phyloP scores from a whole-genome alignment of 92 coral and sea anemone genomes.

The Siderastrea siderea region DNA sequence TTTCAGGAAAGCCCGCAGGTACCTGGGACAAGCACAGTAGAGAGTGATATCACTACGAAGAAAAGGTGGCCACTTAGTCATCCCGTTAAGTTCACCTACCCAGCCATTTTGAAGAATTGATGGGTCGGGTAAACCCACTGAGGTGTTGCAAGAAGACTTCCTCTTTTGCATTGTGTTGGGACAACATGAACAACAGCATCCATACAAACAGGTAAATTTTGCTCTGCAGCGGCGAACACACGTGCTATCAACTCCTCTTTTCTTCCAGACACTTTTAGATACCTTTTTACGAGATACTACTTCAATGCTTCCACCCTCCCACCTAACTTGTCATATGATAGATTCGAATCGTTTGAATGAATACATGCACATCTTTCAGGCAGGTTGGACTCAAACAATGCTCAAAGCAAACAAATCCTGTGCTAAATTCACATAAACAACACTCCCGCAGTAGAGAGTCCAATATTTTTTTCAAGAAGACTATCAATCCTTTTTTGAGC shows the following conservation, averaged over 20 bases:
- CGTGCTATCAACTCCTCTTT: slow-evolving; percentile 39
- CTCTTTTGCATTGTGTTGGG: slow-evolving; percentile 35
- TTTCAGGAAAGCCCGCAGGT: too few species aligned
- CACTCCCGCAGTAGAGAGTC: too few species aligned
- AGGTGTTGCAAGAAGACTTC: slow-evolving; percentile 30
- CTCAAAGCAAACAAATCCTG: slow-evolving; percentile 1
- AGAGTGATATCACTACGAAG: slow-evolving; percentile 49
- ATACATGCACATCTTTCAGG: background rate
- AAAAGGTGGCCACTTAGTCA: slow-evolving; percentile 49
- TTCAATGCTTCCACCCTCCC: slow-evolving; percentile 45
- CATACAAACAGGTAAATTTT: slow-evolving; percentile 41
- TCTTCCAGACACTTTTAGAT: slow-evolving; percentile 30
- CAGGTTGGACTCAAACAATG: background rate
- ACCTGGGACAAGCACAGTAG: too few species aligned
- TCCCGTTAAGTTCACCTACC: slow-evolving; percentile 45
- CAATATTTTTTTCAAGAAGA: too few species aligned
- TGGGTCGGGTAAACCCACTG: slow-evolving; percentile 33
- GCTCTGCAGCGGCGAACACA: slow-evolving; percentile 56
- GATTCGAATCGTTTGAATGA: background rate
- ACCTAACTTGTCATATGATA: slow-evolving; percentile 3
- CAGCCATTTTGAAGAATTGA: slow-evolving; percentile 36
- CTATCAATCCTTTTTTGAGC: too few species aligned
- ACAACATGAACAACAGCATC: slow-evolving; percentile 30
- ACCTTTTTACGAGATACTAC: slow-evolving; percentile 16
- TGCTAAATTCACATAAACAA: too few species aligned